Evolutionary conservation across 2,888 invertebrate species (phyloP).

Genomic region (Hemistola chrysoprasaria): DNA sequence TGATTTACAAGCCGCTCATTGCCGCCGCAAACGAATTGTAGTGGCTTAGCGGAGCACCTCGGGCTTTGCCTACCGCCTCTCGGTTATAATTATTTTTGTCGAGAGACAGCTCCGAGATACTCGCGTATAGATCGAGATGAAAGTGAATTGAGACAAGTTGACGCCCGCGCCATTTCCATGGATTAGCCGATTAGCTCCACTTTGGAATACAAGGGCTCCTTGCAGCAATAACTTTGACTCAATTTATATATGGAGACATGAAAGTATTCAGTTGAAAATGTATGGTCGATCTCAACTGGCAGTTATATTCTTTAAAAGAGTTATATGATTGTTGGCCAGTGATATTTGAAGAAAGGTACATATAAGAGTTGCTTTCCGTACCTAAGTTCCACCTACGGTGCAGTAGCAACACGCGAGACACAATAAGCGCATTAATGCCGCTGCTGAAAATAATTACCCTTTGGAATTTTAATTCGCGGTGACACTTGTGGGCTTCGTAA

Average conservation of each 20-base stretch:
- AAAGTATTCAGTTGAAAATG: slow-evolving; percentile 10
- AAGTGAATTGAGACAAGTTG: slow-evolving; percentile 71
- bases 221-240: slow-evolving; percentile 17
- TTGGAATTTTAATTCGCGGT: too few relatives aligned
- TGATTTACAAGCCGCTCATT: slow-evolving; percentile 79
- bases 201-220: slow-evolving; percentile 26
- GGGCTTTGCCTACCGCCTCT: slow-evolving; percentile 59
- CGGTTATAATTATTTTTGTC: slow-evolving; percentile 78
- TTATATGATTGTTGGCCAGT: too few relatives aligned
- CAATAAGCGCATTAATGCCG: too few relatives aligned
- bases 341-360: too few relatives aligned
- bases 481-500: too few relatives aligned
- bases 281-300: too few relatives aligned
- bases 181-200: slow-evolving; percentile 58
- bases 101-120: slow-evolving; percentile 46
- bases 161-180: slow-evolving; percentile 63
- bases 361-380: too few relatives aligned
- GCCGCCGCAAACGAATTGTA: slow-evolving; percentile 79
- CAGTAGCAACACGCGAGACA: too few relatives aligned
- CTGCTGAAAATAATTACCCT: too few relatives aligned
- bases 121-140: slow-evolving; percentile 65
- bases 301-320: too few relatives aligned
- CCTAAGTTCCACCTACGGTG: too few relatives aligned
- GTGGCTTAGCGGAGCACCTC: slow-evolving; percentile 75
- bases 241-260: slow-evolving; percentile 14